Base-by-base conservation (phyloP, 2,113 vertebrate genomes). In the Australoheros scitulus region DNA sequence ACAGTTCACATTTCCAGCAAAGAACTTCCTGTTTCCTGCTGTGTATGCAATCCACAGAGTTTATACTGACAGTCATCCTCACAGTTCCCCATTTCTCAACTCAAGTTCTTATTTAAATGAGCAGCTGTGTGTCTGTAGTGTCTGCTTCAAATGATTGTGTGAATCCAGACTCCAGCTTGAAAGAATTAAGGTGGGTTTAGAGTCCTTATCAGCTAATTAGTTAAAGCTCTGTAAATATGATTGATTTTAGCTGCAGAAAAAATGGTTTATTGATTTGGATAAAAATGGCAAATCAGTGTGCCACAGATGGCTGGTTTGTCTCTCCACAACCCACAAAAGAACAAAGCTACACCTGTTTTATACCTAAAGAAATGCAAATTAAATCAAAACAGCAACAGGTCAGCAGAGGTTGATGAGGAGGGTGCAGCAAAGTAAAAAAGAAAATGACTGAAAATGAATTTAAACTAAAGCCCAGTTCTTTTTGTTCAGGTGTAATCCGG, bases 401-500 rank as follows among this genome's bases (percentile, higher is more conserved):
- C 22, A 68, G 22, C 41, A 68, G 7, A 2, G 14, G 38, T 26
- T 55, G 34, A 11, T 0, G 36, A 22, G 18, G 3, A 65, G 36
- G 29, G 7, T n/a, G 47, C 32, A 34, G 26, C 13, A 29, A 14
- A 15, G 4, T 22, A 11, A 61, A 58, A 77, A 36, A 68, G 7
- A 64, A 36, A 63, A 63, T 7, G 14, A 29, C 22, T 10, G 26
- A 20, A 52, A 15, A 1, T 20, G 10, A 29, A 52, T 70, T 70
- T 70, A 70, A 18, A 32, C 26, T 6, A 70, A 43, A 70, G 9
- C 60, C 7, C 61, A 20, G 63, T 72, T 61, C 15, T 79, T 59
- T 76, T 59, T 86, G n/a, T 60, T 20, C 89, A 99, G 98, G 98
- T 52, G 96, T 98, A 88, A 99, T 99, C 94, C 96, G 96, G 89